phyloP scores from a whole-genome alignment of 2,797 vertebrate genomes.

The Chelon labrosus region DNA sequence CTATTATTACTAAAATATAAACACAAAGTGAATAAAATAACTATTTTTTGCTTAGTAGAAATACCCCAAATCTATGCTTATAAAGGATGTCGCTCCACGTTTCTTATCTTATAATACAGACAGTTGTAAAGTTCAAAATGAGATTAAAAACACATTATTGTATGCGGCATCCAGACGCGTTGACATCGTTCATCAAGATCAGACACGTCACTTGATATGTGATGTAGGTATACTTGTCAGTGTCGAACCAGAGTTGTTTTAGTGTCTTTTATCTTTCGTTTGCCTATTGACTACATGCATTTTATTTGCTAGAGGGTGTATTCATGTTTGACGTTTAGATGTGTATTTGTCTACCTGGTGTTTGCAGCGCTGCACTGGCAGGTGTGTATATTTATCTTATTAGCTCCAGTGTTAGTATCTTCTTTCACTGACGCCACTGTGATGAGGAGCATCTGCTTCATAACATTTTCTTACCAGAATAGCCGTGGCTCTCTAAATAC shows the following conservation, averaged over 20 bases:
- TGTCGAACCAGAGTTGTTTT: conserved; percentile 11
- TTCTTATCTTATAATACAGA: not conserved
- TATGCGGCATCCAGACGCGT: not conserved
- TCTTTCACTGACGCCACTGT: not conserved
- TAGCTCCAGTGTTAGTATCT: not conserved
- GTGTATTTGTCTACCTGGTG: not conserved
- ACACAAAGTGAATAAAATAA: no score
- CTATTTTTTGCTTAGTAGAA: not conserved
- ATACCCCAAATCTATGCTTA: not conserved
- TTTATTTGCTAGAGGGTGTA: conserved; percentile 9
- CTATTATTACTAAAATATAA: no score
- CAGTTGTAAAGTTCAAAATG: not conserved
- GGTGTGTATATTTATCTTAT: no score
- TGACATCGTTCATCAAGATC: not conserved
- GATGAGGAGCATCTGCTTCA: not conserved
- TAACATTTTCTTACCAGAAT: not conserved
- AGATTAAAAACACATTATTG: not conserved
- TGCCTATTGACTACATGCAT: conserved; percentile 2
- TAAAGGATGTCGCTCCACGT: not conserved
- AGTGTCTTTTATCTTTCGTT: conserved; percentile 5
- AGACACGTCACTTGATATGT: not conserved
- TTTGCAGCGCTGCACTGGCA: no score
- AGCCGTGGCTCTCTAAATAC: not conserved
- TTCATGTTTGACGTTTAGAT: not conserved
- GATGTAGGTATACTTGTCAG: not conserved